phyloP scores from a whole-genome alignment of 1,140 invertebrate species.

The Anagrus nilaparvatae region DNA sequence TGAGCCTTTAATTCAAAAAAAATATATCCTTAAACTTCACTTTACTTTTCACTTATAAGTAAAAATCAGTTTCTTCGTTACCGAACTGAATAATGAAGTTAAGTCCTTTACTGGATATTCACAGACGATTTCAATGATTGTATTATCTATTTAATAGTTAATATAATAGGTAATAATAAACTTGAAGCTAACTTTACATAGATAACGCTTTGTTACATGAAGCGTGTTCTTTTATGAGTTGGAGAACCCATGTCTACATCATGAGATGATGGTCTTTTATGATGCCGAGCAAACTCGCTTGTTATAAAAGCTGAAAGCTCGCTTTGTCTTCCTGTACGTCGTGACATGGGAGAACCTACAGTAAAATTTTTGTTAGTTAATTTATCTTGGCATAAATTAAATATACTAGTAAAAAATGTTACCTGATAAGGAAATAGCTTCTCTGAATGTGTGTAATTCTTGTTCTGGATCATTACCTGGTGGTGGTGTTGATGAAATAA shows the following conservation, averaged over 20 bases:
- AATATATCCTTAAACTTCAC: too few relatives aligned
- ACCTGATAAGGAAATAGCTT: slow-evolving; percentile 58
- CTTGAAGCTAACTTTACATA: too few relatives aligned
- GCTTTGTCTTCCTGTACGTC: slow-evolving; percentile 38
- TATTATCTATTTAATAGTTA: too few relatives aligned
- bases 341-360: slow-evolving; percentile 34
- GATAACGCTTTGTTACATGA: slow-evolving; percentile 45
- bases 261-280: slow-evolving; percentile 57
- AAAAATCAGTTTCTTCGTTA: too few relatives aligned
- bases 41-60: too few relatives aligned
- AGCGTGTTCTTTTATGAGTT: slow-evolving; percentile 51
- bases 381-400: slow-evolving; percentile 2
- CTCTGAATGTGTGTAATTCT: slow-evolving; percentile 62
- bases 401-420: slow-evolving; percentile 24
- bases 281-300: slow-evolving; percentile 65
- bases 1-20: too few relatives aligned
- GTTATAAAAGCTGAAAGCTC: slow-evolving; percentile 68
- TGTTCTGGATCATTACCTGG: slow-evolving; percentile 44
- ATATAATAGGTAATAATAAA: too few relatives aligned
- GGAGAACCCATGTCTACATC: slow-evolving; percentile 60
- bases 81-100: too few relatives aligned
- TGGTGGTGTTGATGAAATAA: slow-evolving; percentile 34
- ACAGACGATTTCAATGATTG: too few relatives aligned
- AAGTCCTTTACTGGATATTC: too few relatives aligned
- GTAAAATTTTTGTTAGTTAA: slow-evolving; percentile 5